Evolutionary conservation across 2,888 invertebrate species (phyloP).

Genomic region (Leptarthrus brevirostris): DNA sequence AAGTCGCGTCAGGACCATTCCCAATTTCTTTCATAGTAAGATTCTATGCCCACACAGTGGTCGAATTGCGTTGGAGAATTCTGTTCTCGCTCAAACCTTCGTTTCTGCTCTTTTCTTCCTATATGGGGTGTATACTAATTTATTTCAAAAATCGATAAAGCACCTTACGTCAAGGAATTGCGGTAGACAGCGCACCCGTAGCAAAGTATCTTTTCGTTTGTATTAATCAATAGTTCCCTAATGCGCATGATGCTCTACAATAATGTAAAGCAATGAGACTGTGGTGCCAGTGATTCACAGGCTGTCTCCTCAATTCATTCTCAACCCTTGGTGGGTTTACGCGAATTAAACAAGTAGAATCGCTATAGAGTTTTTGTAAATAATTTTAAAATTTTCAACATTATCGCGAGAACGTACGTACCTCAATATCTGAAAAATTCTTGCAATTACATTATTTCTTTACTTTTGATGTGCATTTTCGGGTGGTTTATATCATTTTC

Average conservation of each 20-base stretch:
- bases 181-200: slow-evolving; percentile 37
- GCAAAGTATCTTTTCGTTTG: background rate
- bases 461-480: slow-evolving; percentile 12
- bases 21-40: slow-evolving; percentile 35
- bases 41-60: background rate
- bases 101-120: slow-evolving; percentile 49
- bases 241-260: slow-evolving; percentile 10
- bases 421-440: background rate
- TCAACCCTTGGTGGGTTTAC: slow-evolving; percentile 37
- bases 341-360: background rate
- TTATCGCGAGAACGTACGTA: background rate
- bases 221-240: slow-evolving; percentile 8
- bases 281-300: slow-evolving; percentile 25
- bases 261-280: background rate
- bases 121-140: slow-evolving; percentile 49
- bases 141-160: slow-evolving; percentile 49
- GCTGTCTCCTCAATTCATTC: background rate
- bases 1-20: slow-evolving; percentile 42
- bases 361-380: background rate
- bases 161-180: slow-evolving; percentile 37
- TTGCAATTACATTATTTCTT: too few relatives aligned
- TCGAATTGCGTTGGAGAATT: background rate
- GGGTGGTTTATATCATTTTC: slow-evolving; percentile 11
- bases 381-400: too few relatives aligned
- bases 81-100: background rate